Evolutionary conservation across 2,888 invertebrate genomes (phyloP).

Genomic region (Cheilosia soror): DNA sequence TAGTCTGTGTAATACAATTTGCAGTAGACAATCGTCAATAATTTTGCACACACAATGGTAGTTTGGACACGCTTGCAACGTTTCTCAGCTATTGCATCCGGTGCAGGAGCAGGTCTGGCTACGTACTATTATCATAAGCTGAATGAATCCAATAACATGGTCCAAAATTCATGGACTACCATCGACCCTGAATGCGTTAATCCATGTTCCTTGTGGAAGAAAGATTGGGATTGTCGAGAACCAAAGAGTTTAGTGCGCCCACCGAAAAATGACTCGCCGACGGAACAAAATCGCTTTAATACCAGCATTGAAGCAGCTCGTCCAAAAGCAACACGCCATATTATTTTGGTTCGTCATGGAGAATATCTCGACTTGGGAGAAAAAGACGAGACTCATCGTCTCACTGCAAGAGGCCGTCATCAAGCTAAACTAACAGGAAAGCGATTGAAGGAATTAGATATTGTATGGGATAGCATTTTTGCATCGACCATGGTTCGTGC

Average conservation of each 20-base stretch:
- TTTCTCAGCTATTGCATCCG: constrained; percentile 84
- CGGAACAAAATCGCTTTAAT: constrained; percentile 89
- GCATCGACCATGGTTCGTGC: constrained; percentile 97
- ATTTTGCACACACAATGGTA: constrained; percentile 56
- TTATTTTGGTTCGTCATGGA: constrained; percentile 96
- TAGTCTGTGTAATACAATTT: no score
- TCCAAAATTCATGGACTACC: constrained; percentile 89
- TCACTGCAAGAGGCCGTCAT: constrained; percentile 91
- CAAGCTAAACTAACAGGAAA: constrained; percentile 95
- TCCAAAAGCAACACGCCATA: constrained; percentile 87
- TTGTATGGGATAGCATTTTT: constrained; percentile 92
- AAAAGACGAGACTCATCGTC: constrained; percentile 88
- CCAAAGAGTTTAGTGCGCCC: constrained; percentile 90
- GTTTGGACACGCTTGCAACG: constrained; percentile 77
- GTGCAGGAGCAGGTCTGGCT: constrained; percentile 88
- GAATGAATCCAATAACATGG: constrained; percentile 84
- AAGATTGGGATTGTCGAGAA: constrained; percentile 95
- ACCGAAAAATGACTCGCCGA: constrained; percentile 82
- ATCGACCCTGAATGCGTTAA: constrained; percentile 76
- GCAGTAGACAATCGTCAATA: no score
- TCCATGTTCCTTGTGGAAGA: constrained; percentile 89
- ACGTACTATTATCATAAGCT: constrained; percentile 86
- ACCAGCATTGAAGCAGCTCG: constrained; percentile 87
- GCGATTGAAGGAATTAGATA: constrained; percentile 89
- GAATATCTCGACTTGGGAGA: constrained; percentile 93